Base-by-base conservation (phyloP, 2,797 vertebrate species). In the Aythya fuligula region DNA sequence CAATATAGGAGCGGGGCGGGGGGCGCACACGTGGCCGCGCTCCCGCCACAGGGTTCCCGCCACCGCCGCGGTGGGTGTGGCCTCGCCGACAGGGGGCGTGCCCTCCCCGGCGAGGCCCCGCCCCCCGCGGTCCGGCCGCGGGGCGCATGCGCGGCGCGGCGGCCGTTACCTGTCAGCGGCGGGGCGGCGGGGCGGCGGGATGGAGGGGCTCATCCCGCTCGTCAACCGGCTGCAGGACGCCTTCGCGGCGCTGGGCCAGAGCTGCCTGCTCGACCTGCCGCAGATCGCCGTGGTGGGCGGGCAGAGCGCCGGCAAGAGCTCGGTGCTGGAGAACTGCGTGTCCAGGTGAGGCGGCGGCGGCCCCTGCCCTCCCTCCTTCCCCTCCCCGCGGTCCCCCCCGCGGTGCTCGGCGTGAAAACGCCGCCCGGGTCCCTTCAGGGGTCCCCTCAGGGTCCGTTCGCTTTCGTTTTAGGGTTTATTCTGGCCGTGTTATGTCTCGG, bases 241-340 rank as follows among this genome's bases (percentile, higher is more conserved):
- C 67, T 99, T 99, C 98, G 98, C 98, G 93, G 98, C 98, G 93
- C 98, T 99, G 93, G 99, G 99, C 19, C 99, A 99, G 98, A 98
- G 96, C 97, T 99, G 98, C 97, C 98, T 99, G 96, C 98, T 99
- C 76, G 99, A 99, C 98, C 98, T 99, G 97, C 99, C 99, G 75
- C 99, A 99, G 98, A 99, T 99, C 87, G 99, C 99, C 0, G 99
- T 99, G 97, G 99, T 99, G 93, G 99, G 99, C 61, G 99, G 99
- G 28, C 99, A 99, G 98, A 99, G 99, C 95, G 99, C 99, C 25
- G 99, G 99, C 28, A 99, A 99, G 97, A 99, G 99, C 98, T 99
- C 99, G 15, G 99, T 99, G 97, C 97, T 99, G 92, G 99, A 99
- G 98, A 99, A 99, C 98, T 99, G 99, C 97, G 99, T 99, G n/a